phyloP scores from a whole-genome alignment of 2,888 invertebrate species.

The Chaitophorus viminalis region DNA sequence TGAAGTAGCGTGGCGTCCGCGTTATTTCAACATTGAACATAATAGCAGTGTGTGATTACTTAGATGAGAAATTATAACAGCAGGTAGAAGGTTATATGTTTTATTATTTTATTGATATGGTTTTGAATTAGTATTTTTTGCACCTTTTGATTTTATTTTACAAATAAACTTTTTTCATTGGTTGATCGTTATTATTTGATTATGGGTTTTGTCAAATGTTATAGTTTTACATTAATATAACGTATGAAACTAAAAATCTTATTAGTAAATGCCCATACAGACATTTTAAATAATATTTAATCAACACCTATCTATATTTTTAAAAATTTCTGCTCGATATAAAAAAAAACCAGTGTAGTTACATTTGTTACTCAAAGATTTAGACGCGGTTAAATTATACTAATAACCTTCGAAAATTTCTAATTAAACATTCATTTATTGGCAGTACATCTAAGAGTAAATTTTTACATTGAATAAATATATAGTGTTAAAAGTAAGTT shows the following conservation, averaged over 20 bases:
- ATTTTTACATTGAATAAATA: too few relatives aligned
- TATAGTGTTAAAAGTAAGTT: too few relatives aligned
- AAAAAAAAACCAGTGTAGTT: too few relatives aligned
- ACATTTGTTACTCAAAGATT: too few relatives aligned
- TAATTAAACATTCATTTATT: too few relatives aligned
- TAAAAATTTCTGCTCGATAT: too few relatives aligned
- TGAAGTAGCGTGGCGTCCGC: neutral
- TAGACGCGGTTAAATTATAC: too few relatives aligned
- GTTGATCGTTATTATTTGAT: neutral
- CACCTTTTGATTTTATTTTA: neutral
- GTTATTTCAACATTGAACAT: neutral
- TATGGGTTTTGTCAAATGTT: neutral
- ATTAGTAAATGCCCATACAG: neutral
- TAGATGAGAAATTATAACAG: neutral
- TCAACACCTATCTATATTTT: too few relatives aligned
- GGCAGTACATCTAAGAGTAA: too few relatives aligned
- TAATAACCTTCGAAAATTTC: too few relatives aligned
- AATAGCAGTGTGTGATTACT: neutral
- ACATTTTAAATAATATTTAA: too few relatives aligned
- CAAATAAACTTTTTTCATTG: neutral
- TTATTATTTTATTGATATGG: neutral
- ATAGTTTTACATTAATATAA: neutral
- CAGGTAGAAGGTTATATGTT: neutral
- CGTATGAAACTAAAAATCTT: neutral
- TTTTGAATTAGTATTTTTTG: too few relatives aligned